Evolutionary conservation across 1,140 invertebrate species (phyloP).

Genomic region (Helicoverpa armigera): DNA sequence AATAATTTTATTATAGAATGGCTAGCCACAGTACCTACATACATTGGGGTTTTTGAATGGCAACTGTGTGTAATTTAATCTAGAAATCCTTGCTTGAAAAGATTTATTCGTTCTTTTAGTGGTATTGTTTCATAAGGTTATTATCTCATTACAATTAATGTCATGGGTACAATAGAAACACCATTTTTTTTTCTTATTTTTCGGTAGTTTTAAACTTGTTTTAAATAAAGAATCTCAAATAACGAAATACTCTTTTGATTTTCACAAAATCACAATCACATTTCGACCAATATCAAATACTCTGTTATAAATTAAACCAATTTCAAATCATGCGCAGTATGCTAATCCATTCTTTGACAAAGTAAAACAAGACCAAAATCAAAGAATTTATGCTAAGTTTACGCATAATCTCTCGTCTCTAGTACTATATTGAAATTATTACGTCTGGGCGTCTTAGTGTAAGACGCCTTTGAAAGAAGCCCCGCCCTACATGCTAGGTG

Average conservation of each 20-base stretch:
- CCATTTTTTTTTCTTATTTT: too few relatives aligned
- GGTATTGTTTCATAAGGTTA: too few relatives aligned
- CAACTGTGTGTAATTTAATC: too few relatives aligned
- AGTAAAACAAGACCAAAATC: constrained; percentile 6
- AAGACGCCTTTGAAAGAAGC: background rate
- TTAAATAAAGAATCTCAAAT: too few relatives aligned
- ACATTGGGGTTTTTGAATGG: background rate
- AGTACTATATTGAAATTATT: background rate
- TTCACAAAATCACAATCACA: background rate
- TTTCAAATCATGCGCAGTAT: constrained; percentile 2
- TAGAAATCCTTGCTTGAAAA: too few relatives aligned
- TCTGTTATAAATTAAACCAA: background rate
- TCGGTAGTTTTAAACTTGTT: too few relatives aligned
- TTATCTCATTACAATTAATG: too few relatives aligned
- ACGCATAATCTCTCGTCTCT: constrained; percentile 25
- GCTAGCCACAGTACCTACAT: background rate
- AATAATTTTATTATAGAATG: constrained; percentile 8
- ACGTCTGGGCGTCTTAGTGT: constrained; percentile 38
- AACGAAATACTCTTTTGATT: too few relatives aligned
- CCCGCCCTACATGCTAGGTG: constrained; percentile 35
- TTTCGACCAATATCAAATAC: background rate
- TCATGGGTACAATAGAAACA: too few relatives aligned
- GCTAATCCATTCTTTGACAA: constrained; percentile 9
- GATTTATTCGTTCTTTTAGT: too few relatives aligned
- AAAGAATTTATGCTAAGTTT: constrained; percentile 30